These are phyloP conservation scores for Parnassius smintheus DNA, from an alignment of 2,888 invertebrate species.

Conservation along the genomic window DNA sequence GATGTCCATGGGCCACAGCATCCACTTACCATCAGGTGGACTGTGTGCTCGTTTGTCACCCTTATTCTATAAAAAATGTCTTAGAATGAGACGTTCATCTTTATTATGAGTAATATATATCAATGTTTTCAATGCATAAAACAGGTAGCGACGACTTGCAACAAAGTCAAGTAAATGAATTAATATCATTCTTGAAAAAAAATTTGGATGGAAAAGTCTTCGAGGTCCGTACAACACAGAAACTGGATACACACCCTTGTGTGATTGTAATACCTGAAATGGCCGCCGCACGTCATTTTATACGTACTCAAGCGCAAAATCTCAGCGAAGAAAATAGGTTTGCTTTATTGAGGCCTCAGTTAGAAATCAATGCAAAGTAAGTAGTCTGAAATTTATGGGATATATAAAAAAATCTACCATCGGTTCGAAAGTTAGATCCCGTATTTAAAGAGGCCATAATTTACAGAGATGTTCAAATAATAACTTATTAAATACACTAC, in stretches of 20 bases:
- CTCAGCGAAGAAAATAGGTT: slow-evolving; percentile 92
- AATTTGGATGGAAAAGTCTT: slow-evolving; percentile 90
- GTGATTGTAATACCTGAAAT: slow-evolving; percentile 97
- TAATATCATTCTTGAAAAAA: slow-evolving; percentile 89
- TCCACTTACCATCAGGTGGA: too few species aligned
- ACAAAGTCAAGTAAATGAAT: slow-evolving; percentile 87
- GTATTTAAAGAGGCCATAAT: too few species aligned
- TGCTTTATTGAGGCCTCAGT: slow-evolving; percentile 92
- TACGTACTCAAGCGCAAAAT: slow-evolving; percentile 92
- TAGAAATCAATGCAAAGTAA: slow-evolving; percentile 97
- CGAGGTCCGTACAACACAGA: slow-evolving; percentile 90
- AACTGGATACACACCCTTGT: slow-evolving; percentile 95
- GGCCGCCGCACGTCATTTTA: slow-evolving; percentile 97
- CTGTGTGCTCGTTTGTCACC: too few species aligned
- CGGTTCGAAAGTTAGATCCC: too few species aligned
- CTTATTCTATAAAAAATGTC: too few species aligned
- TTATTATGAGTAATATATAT: too few species aligned
- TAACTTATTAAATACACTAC: too few species aligned
- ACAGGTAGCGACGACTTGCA: slow-evolving; percentile 84
- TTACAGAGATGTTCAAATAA: too few species aligned
- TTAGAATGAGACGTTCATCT: too few species aligned
- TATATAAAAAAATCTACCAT: too few species aligned
- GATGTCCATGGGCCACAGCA: too few species aligned
- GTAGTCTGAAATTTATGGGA: slow-evolving; percentile 31
- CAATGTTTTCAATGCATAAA: not conserved